Base-by-base conservation (phyloP, 1,140 invertebrate species). In the Doryteuthis pealeii region DNA sequence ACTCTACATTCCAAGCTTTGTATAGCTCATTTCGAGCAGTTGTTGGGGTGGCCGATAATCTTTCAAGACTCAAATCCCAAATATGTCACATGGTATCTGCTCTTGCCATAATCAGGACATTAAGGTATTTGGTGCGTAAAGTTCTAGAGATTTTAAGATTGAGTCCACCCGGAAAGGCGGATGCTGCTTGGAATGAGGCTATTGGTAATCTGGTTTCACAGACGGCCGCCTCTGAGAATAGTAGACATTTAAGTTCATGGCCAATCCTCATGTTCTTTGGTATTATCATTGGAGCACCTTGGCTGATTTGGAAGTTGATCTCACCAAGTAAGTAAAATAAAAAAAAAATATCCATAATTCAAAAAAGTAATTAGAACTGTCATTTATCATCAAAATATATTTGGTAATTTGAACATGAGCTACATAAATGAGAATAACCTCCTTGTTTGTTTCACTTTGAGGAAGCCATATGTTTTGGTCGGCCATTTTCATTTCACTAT, bases 11-110 rank as follows among this genome's bases (percentile, higher is more conserved):
- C 86, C 93, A 94, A 87, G 96, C 97, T 28, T 91, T 99, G 80
- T 95, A 96, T 18, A 97, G 93, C 87, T 98, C 96, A 8, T 99
- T 99, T 86, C 90, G 94, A 83, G 96, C 97, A 65, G 94, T 99
- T 78, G 89, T 99, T 45, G 95, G 95, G 71, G 96, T 99, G 1
- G 96, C 96, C 43, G 96, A 99, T 78, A 97, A 98, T 88, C 93
- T 99, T 88, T 93, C 93, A 6, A 89, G 93, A 78, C 86, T 98
- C 70, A 91, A 94, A 73, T 91, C 91, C 15, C 92, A 97, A 78
- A 92, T 98, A 83, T 91, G 91, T 30, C 93, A 95, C 78, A 90
- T 98, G 74, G 92, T 96, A 89, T 94, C 93, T 43, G 92, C 93
- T 32, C 92, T 97, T 84, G 93, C 95, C 5, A 89, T 96, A 14